A percentile compares a stretch with the other conserved stretches of the same genome.
These are phyloP conservation scores for Netelia melanura DNA, from an alignment of 2,888 invertebrate species.

Conservation along the genomic window DNA sequence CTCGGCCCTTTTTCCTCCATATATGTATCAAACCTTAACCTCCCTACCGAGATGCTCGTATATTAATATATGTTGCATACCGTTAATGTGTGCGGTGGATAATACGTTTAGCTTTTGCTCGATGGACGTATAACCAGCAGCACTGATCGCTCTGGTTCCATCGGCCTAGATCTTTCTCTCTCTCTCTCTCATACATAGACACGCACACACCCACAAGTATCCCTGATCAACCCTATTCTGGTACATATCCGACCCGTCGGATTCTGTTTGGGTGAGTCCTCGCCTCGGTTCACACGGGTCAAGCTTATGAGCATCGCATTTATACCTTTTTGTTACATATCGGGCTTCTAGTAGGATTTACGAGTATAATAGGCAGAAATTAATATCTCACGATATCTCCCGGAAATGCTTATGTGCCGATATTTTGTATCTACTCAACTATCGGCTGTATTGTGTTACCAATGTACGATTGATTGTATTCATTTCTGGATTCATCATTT, in stretches of 20 bases:
- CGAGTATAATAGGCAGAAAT: background rate
- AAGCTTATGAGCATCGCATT: constrained; percentile 36
- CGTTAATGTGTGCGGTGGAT: constrained; percentile 5
- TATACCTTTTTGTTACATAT: background rate
- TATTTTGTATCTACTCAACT: background rate
- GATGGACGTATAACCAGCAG: constrained; percentile 49
- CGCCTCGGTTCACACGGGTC: constrained; percentile 53
- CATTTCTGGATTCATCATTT: background rate
- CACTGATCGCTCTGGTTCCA: constrained; percentile 34
- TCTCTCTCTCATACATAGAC: no score
- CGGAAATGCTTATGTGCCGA: background rate
- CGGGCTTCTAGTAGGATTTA: background rate
- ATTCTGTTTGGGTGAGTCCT: constrained; percentile 46
- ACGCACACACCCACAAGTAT: background rate
- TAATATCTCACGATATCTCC: background rate
- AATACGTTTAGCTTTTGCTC: constrained; percentile 50
- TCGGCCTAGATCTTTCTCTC: background rate
- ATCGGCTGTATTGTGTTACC: no score
- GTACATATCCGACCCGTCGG: constrained; percentile 7
- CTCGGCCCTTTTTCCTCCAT: background rate
- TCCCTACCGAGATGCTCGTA: background rate
- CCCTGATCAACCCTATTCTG: constrained; percentile 45
- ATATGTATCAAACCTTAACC: background rate
- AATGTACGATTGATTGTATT: background rate
- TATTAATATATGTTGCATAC: background rate